These are phyloP conservation scores for human DNA, from an alignment of 2,113 vertebrate species.

Conservation along the genomic window GRCh38 chr16:24145501-24146000, in stretches of 20 bases:
- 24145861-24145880: neutral
- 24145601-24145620: neutral
- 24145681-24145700: neutral
- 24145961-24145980: neutral
- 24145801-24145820: accelerated
- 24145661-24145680: neutral
- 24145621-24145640: neutral
- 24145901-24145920: neutral
- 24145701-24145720: accelerated
- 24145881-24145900: accelerated
- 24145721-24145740: neutral
- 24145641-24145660: neutral
- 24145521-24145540: neutral
- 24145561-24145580: neutral
- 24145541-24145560: neutral
- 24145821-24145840: neutral
- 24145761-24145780: neutral
- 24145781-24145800: neutral
- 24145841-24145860: neutral
- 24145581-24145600: neutral
- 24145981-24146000: neutral
- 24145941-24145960: neutral
- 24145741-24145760: neutral
- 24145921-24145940: neutral
- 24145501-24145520: neutral